Conservation (phyloP, 2,113 vertebrate genomes). For the Melanocharis versteri region DNA sequence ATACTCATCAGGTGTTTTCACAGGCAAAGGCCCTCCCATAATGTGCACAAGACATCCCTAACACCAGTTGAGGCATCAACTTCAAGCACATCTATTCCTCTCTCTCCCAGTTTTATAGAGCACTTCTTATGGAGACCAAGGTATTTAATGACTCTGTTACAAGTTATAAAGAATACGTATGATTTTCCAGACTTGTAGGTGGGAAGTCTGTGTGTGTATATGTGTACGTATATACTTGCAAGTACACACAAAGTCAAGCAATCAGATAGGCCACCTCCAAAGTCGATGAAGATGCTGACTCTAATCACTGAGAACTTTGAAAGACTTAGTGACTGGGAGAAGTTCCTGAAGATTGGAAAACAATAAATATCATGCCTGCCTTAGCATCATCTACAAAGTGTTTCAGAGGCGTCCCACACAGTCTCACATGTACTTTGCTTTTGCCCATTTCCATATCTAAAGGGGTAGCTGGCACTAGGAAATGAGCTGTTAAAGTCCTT, state of each 20-base stretch:
- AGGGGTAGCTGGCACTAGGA: not conserved
- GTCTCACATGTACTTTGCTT: not conserved
- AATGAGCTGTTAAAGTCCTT: not conserved
- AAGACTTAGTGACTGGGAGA: not conserved
- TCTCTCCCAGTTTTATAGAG: not conserved
- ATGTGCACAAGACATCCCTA: not conserved
- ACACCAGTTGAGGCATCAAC: rapidly evolving
- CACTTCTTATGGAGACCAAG: not conserved
- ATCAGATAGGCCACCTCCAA: not conserved
- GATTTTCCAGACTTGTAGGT: not conserved
- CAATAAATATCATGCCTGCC: not conserved
- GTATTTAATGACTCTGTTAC: not conserved
- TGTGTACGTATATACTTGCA: not conserved
- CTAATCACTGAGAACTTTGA: not conserved
- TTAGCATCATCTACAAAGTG: not conserved
- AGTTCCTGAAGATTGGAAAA: not conserved
- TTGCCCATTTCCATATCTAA: not conserved
- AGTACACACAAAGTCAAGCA: not conserved
- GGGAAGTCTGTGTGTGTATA: too few relatives aligned
- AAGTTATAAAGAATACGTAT: not conserved
- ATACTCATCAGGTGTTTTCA: not conserved
- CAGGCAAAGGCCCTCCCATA: not conserved
- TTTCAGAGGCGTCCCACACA: not conserved
- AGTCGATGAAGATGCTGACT: not conserved
- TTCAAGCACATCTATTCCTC: not conserved